Conservation (phyloP, 2,888 invertebrate species). For the Trissoscelio sp. region DNA sequence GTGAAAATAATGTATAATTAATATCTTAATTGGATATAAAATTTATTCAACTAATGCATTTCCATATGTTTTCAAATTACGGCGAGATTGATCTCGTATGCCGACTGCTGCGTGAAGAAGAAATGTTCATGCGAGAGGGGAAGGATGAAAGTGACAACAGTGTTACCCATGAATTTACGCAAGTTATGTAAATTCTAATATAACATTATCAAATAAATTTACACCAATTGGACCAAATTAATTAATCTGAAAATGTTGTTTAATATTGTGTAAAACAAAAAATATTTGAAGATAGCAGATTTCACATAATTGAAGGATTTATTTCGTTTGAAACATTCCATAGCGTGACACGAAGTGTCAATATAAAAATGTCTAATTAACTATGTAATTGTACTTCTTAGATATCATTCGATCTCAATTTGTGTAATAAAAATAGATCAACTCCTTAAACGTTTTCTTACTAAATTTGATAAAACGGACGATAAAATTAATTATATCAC, state of each 20-base stretch:
- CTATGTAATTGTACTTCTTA: conserved; percentile 2
- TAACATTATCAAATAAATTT: not conserved
- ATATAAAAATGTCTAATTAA: not conserved
- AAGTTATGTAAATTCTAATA: not conserved
- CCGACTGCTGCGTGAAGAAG: not conserved
- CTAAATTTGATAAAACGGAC: conserved; percentile 8
- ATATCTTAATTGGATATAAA: not conserved
- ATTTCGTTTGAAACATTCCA: not conserved
- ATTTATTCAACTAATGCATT: not conserved
- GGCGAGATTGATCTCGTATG: not conserved
- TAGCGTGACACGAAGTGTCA: not conserved
- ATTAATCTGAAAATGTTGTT: too few relatives aligned
- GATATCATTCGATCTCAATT: conserved; percentile 27
- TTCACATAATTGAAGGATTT: not conserved
- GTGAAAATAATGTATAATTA: too few relatives aligned
- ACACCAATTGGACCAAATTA: not conserved
- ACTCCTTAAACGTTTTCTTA: conserved; percentile 13
- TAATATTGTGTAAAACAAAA: too few relatives aligned
- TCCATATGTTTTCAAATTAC: not conserved
- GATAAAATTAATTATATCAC: conserved; percentile 29
- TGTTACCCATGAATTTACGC: not conserved
- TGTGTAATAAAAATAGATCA: conserved; percentile 12
- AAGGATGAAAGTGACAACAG: conserved; percentile 11
- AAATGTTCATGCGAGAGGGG: not conserved
- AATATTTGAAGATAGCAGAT: too few relatives aligned